Base-by-base conservation (phyloP, 2,888 invertebrate species). In the Hipparchia sbordonii region DNA sequence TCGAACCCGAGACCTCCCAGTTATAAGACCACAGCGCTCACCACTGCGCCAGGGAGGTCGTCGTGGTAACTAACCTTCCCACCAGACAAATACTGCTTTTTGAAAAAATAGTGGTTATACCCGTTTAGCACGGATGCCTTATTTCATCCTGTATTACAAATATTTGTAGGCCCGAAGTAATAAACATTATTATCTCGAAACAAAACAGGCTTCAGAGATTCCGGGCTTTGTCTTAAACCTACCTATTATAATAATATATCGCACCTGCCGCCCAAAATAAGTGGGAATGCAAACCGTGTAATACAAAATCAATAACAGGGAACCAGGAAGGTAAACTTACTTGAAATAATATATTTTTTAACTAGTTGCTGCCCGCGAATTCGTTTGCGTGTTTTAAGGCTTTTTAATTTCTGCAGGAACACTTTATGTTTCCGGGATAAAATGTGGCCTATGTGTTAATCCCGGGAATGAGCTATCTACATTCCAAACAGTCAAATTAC, bases 131-230 rank as follows among this genome's bases (percentile, higher is more conserved):
- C 48, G n/a, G 63, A 51, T 6, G 46, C 7, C 23, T 10, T 63
- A 63, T 63, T 63, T 63, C 48, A 48, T 65, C 65, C 51, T 67
- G 67, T 66, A 71, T 73, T 74, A 72, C 77, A 77, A 79, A 79
- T 79, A 78, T 80, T 82, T 78, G 78, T 68, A 75, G 77, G 76
- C 74, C 74, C 72, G 72, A 75, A 78, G 79, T 79, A 79, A 81
- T 80, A 77, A 78, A 77, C 74, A 77, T 78, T 79, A 77, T 80
- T 78, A 79, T 75, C 72, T 70, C 77, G 76, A 71, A 75, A 79
- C 74, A 77, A 79, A 82, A 78, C 81, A 82, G 81, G 79, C 79
- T 79, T 77, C 74, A 76, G 76, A 71, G 72, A 76, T 67, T 74
- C 75, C 76, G 78, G 74, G 77, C 78, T 81, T 82, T 80, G 78